Conservation (phyloP, 2,888 invertebrate species). For the Meteorus colon region DNA sequence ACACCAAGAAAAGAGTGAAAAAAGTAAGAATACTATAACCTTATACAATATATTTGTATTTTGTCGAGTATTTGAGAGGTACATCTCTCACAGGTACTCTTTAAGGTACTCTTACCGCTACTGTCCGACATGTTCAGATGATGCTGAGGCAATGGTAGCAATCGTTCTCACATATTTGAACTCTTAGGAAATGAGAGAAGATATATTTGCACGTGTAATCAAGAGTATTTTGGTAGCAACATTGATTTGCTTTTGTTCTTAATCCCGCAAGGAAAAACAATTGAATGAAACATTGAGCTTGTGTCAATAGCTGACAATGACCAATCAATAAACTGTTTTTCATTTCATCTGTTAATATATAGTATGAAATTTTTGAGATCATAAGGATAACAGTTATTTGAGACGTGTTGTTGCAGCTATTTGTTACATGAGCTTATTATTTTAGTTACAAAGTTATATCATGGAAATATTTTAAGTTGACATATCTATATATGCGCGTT, state of each 20-base stretch:
- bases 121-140: too few species aligned
- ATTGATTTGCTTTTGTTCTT: neutral
- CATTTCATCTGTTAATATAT: neutral
- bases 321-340: constrained; percentile 4
- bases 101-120: too few species aligned
- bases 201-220: too few species aligned
- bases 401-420: neutral
- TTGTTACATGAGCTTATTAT: neutral
- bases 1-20: neutral
- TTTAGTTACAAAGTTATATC: neutral
- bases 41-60: too few species aligned
- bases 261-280: neutral
- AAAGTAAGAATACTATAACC: neutral
- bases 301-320: constrained; percentile 14
- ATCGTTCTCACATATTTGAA: too few species aligned
- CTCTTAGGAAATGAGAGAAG: too few species aligned
- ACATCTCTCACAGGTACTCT: too few species aligned
- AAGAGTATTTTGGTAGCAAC: neutral
- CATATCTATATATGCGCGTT: constrained; percentile 31
- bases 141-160: too few species aligned
- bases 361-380: neutral
- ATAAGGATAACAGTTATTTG: neutral
- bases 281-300: neutral
- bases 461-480: neutral
- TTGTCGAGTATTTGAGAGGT: too few species aligned